Evolutionary conservation across 1,140 invertebrate species (phyloP).

Genomic region (Charaxes varanes): DNA sequence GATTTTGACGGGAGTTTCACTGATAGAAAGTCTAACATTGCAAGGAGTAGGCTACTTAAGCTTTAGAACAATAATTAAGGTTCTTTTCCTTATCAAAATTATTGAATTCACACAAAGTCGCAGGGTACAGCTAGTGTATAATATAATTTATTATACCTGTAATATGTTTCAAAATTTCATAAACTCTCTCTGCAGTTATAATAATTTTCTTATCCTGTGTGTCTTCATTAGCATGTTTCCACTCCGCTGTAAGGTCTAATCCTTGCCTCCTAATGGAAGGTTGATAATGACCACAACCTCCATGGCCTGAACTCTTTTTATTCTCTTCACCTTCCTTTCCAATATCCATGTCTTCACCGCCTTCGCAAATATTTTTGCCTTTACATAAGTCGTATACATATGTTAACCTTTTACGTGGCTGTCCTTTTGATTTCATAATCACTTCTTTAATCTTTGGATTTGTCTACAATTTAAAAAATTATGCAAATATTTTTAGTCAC

Average conservation of each 20-base stretch:
- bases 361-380: conserved; percentile 98
- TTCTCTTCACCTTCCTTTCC: conserved; percentile 82
- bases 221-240: conserved; percentile 99
- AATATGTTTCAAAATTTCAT: conserved; percentile 98
- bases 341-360: conserved; percentile 97
- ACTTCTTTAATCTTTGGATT: conserved; percentile 99
- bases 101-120: too few species aligned
- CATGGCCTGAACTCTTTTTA: conserved; percentile 87
- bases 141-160: conserved; percentile 76
- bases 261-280: conserved; percentile 92
- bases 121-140: too few species aligned
- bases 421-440: conserved; percentile 96
- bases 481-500: too few species aligned
- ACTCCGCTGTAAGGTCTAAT: conserved; percentile 95
- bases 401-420: conserved; percentile 93
- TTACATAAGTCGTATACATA: conserved; percentile 99
- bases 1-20: too few species aligned
- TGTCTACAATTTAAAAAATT: conserved; percentile 74
- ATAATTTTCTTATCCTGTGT: conserved; percentile 96
- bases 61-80: too few species aligned
- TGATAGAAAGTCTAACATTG: too few species aligned
- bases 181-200: conserved; percentile 94
- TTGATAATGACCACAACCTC: conserved; percentile 98
- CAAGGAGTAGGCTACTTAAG: too few species aligned
- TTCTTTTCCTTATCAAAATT: too few species aligned